Conservation (phyloP, 2,113 vertebrate genomes). For the Hyperopisus bebe region DNA sequence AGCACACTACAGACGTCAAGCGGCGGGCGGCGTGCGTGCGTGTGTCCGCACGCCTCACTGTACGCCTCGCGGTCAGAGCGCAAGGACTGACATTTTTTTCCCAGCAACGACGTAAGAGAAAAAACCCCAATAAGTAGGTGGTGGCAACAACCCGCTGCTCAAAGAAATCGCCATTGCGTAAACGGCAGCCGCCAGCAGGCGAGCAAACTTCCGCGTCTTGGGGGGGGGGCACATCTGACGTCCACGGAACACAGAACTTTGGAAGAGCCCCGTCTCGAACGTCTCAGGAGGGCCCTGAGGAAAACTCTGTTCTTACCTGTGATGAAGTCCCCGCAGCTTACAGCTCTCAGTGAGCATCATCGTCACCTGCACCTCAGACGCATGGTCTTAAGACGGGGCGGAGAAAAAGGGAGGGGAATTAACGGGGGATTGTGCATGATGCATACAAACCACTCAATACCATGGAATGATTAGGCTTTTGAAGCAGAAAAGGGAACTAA, state of each 20-base stretch:
- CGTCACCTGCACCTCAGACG: conserved; percentile 94
- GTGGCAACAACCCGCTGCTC: not conserved
- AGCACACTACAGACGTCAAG: not conserved
- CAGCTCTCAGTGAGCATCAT: conserved; percentile 99
- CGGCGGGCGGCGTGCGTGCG: not conserved
- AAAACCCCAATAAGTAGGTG: not conserved
- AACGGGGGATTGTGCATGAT: not conserved
- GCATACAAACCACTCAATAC: not conserved
- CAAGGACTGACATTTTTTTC: not conserved
- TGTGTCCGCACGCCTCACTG: not conserved
- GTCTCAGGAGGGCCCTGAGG: not conserved
- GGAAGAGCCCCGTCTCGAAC: not conserved
- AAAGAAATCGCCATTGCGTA: not conserved
- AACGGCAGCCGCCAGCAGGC: not conserved
- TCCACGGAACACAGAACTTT: not conserved
- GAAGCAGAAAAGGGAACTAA: not conserved
- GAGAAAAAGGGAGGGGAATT: not conserved
- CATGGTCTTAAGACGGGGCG: conserved; percentile 69
- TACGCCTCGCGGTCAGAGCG: not conserved
- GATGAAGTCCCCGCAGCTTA: conserved; percentile 93
- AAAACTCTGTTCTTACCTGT: conserved; percentile 66
- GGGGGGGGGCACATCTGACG: not conserved
- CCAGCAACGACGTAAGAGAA: not conserved
- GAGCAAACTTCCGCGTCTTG: no score
- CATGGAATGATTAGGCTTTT: not conserved